phyloP scores from a whole-genome alignment of 2,113 vertebrate species.

The Acrocephalus arundinaceus region DNA sequence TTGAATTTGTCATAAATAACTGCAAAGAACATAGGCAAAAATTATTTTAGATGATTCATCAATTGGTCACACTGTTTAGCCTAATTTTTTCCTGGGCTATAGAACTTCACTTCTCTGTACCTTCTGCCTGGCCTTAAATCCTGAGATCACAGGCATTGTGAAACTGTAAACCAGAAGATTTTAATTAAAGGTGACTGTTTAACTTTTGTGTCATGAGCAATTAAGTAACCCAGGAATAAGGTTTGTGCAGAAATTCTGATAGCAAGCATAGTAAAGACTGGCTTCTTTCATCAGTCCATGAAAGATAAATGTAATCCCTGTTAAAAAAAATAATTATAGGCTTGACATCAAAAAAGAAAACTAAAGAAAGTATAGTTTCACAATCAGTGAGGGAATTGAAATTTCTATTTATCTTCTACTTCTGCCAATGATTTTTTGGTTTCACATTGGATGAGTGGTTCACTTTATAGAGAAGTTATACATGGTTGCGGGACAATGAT shows the following conservation, averaged over 20 bases:
- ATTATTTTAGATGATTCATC: neutral
- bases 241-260: neutral
- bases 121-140: neutral
- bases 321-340: neutral
- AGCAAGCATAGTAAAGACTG: neutral
- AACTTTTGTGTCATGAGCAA: neutral
- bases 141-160: neutral
- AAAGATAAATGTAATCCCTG: neutral
- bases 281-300: neutral
- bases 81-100: neutral
- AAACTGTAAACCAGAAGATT: neutral
- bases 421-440: neutral
- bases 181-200: neutral
- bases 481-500: neutral
- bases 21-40: neutral
- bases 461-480: neutral
- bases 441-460: neutral
- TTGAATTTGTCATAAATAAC: neutral
- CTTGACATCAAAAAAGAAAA: neutral
- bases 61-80: neutral
- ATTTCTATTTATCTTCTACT: neutral
- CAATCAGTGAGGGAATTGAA: neutral
- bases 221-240: neutral
- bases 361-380: neutral
- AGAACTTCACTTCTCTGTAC: neutral